These are phyloP conservation scores for Pyrrhosoma nymphula DNA, from an alignment of 2,888 invertebrate species.

Conservation along the genomic window DNA sequence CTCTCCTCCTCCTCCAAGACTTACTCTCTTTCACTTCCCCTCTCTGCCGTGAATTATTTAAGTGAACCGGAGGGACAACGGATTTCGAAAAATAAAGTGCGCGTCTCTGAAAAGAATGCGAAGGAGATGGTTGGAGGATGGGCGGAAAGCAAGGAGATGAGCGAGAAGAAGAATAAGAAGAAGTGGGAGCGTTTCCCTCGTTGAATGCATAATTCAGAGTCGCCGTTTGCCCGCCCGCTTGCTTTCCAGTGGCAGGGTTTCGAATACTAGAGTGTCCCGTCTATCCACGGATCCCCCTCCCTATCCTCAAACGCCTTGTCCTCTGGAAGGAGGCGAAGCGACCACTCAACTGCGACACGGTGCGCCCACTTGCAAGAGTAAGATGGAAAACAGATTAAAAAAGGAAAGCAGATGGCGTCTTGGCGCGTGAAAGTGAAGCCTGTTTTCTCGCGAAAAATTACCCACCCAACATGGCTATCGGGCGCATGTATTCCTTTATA, in stretches of 20 bases:
- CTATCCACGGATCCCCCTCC: neutral
- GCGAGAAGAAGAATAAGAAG: neutral
- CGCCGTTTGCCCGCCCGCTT: neutral
- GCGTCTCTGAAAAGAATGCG: neutral
- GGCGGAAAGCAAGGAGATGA: neutral
- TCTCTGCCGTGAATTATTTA: slow-evolving; percentile 20
- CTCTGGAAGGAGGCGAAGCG: neutral
- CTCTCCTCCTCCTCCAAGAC: neutral
- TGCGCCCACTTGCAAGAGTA: no score
- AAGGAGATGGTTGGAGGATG: neutral
- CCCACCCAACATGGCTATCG: no score
- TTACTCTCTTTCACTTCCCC: neutral
- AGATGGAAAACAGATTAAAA: no score
- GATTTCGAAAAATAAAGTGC: neutral
- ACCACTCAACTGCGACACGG: neutral
- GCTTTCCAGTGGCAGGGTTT: neutral
- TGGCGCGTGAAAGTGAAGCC: no score
- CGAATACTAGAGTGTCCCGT: neutral
- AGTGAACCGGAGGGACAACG: neutral
- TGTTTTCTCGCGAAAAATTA: no score
- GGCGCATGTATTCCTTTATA: no score
- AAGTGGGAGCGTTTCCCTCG: neutral
- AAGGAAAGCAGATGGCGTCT: no score
- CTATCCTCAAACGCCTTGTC: neutral
- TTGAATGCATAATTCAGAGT: slow-evolving; percentile 11